These are phyloP conservation scores for Microchrysa polita DNA, from an alignment of 2,888 invertebrate species.

Conservation along the genomic window DNA sequence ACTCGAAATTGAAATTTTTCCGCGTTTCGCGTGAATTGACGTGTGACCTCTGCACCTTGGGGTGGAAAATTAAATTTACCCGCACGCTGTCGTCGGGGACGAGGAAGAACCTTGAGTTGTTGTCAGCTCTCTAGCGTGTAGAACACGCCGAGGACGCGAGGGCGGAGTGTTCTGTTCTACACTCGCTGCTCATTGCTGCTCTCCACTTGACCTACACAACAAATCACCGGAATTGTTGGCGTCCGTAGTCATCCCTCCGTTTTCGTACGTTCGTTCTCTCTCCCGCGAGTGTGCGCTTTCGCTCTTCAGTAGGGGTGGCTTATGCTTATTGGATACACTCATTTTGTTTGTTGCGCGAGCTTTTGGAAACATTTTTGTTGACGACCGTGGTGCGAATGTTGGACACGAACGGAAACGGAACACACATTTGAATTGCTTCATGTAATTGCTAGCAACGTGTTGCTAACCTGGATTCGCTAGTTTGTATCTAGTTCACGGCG, in stretches of 20 bases:
- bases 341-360: background rate
- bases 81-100: background rate
- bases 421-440: background rate
- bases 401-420: conserved; percentile 14
- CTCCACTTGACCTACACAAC: conserved; percentile 35
- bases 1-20: no score
- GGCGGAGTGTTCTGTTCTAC: background rate
- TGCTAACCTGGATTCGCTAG: conserved; percentile 30
- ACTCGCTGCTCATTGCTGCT: no score
- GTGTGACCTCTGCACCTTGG: no score
- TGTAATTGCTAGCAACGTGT: conserved; percentile 15
- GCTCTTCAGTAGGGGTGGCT: background rate
- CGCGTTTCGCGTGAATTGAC: no score
- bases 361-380: conserved; percentile 1
- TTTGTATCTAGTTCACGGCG: conserved; percentile 31
- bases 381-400: no score
- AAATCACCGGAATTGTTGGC: background rate
- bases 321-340: background rate
- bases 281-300: no score
- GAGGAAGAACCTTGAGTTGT: conserved; percentile 20
- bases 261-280: no score
- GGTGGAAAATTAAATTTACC: no score
- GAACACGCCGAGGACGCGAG: background rate
- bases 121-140: no score
- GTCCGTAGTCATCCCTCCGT: no score